Evolutionary conservation across 2,888 invertebrate species (phyloP), one percentile per base, ranked within the genome.

Genomic region (Drosophila merina): DNA sequence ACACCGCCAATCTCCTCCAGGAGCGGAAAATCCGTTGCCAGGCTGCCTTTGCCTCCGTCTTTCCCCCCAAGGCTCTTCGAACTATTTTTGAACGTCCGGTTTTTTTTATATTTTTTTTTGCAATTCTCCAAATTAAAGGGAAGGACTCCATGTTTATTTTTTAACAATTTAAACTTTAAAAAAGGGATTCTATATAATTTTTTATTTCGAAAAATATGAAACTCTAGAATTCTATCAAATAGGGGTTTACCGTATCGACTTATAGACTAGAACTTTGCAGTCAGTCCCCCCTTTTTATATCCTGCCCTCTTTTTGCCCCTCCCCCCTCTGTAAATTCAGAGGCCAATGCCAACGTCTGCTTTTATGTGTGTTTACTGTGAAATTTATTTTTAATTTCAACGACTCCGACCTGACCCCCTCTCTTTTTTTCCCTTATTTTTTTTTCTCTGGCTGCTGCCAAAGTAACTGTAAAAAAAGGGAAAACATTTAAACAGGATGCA

Each of bases 331-430:
- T 12, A 7, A 10, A 0, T 8, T 7, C 77, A 54, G 38, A 30
- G 57, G 38, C 52, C 52, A 48, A 38, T 48, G 57, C 54, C 52
- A 69, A 67, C 74, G 75, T 85, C 68, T 63, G 71, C 71, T 87
- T 87, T 82, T 82, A 85, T 82, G 76, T 88, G 80, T 88, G 88
- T 83, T 83, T 88, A 83, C 86, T 88, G 86, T 83, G 86, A 88
- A 83, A 83, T 83, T 86, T 88, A 88, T 88, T 83, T 83, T 88
- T 83, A 88, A 83, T 83, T 83, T 88, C 72, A 86, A 74, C 77
- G 83, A 87, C 72, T 82, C 71, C 77, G 83, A 87, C 72, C 71
- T 75, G 77, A 64, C 36, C 67, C 45, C 33, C 33, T 1, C 9
- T 9, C 14, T 40, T 10, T 10, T 14, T 12, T 38, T 30, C 1